phyloP scores from a whole-genome alignment of 2,888 invertebrate genomes.

The Limnephilus rhombicus region DNA sequence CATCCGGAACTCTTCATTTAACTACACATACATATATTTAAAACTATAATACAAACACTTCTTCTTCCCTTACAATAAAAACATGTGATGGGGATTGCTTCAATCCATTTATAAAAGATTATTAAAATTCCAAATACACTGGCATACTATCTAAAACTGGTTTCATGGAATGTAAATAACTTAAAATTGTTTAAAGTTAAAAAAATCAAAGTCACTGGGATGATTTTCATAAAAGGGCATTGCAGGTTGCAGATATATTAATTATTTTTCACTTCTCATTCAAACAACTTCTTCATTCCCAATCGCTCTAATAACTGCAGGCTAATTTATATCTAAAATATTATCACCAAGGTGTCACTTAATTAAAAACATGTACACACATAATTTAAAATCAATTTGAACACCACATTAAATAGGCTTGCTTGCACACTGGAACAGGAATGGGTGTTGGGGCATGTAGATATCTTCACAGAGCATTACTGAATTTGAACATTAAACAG shows the following conservation, averaged over 20 bases:
- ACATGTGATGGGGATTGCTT: not conserved
- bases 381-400: not conserved
- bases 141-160: not conserved
- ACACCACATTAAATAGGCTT: not conserved
- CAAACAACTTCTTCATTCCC: not conserved
- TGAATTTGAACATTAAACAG: not conserved
- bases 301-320: not conserved
- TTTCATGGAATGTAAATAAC: not conserved
- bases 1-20: not conserved
- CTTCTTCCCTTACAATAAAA: not conserved
- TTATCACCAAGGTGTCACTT: constrained; percentile 26
- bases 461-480: not conserved
- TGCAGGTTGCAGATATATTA: not conserved
- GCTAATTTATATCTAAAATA: not conserved
- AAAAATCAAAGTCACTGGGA: constrained; percentile 11
- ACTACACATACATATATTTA: not conserved
- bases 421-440: not conserved
- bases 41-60: not conserved
- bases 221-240: not conserved
- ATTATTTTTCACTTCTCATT: not conserved
- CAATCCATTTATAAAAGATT: not conserved
- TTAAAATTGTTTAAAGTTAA: not conserved
- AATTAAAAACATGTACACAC: constrained; percentile 6
- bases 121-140: not conserved
- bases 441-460: not conserved